Evolutionary conservation across 30 jellyfish, hydroid and myxozoan genomes (phyloP).

Genomic region (Pelagia noctiluca): DNA sequence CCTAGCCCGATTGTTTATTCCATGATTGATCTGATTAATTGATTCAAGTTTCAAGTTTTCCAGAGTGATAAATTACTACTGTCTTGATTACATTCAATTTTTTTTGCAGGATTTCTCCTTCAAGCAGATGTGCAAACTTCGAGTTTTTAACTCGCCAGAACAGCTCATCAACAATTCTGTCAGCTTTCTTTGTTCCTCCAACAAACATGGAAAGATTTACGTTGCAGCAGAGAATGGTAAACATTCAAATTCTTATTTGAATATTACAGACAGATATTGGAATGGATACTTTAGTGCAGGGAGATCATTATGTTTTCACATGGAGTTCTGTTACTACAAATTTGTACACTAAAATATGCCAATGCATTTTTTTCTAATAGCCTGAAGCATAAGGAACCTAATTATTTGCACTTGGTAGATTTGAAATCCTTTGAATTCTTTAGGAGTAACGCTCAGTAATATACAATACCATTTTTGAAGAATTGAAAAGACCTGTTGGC

Average conservation of each 20-base stretch:
- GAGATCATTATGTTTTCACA: not conserved
- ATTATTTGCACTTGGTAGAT: not conserved
- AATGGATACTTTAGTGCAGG: not conserved
- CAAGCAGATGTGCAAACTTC: constrained; percentile 73
- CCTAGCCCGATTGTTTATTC: too few relatives aligned
- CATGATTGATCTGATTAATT: too few relatives aligned
- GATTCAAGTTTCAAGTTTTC: too few relatives aligned
- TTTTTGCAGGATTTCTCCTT: constrained; percentile 56
- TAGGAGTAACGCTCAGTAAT: too few relatives aligned
- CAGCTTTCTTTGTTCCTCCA: constrained; percentile 66
- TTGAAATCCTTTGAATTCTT: too few relatives aligned
- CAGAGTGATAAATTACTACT: too few relatives aligned
- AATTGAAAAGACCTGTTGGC: too few relatives aligned
- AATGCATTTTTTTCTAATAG: not conserved
- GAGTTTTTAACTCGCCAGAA: constrained; percentile 35
- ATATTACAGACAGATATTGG: not conserved
- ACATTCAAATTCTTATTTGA: not conserved
- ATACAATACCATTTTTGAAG: too few relatives aligned
- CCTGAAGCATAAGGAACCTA: not conserved
- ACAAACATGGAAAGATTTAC: constrained; percentile 74
- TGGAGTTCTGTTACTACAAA: not conserved
- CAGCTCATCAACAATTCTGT: constrained; percentile 57
- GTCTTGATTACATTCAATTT: not conserved
- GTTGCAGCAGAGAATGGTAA: constrained; percentile 81
- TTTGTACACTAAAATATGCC: not conserved